Evolutionary conservation across 2,797 vertebrate species (phyloP).

Genomic region (Toxotes lorentzi): DNA sequence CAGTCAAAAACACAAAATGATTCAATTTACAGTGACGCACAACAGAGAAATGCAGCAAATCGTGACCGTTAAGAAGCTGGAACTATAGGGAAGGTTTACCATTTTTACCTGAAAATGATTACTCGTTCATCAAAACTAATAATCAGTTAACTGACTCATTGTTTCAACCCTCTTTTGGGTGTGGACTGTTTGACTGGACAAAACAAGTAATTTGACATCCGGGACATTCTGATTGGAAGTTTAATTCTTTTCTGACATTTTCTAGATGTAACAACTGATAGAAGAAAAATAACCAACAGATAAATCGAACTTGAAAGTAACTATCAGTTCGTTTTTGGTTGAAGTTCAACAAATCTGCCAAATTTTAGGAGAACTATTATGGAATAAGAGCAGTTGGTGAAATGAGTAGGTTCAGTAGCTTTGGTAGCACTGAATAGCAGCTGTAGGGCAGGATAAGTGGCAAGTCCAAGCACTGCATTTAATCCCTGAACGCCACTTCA

Average conservation of each 20-base stretch:
- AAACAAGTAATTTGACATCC: not conserved
- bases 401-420: not conserved
- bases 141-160: not conserved
- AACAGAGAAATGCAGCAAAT: not conserved
- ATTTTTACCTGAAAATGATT: not conserved
- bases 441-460: conserved; percentile 46
- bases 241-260: too few relatives aligned
- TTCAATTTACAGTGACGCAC: not conserved
- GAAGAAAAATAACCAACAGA: too few relatives aligned
- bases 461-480: conserved; percentile 11
- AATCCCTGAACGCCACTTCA: conserved; percentile 28
- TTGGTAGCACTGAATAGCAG: conserved; percentile 4
- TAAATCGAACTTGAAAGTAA: too few relatives aligned
- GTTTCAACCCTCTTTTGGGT: not conserved
- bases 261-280: too few relatives aligned
- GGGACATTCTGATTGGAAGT: too few relatives aligned
- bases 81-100: not conserved
- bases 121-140: not conserved
- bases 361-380: not conserved
- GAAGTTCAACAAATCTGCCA: not conserved
- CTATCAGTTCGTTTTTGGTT: too few relatives aligned
- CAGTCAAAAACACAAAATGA: not conserved
- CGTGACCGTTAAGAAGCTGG: not conserved
- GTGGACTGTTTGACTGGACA: too few relatives aligned
- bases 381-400: not conserved